These are phyloP conservation scores for Drosophila ercepeae DNA, from an alignment of 1,140 invertebrate species.

Conservation along the genomic window DNA sequence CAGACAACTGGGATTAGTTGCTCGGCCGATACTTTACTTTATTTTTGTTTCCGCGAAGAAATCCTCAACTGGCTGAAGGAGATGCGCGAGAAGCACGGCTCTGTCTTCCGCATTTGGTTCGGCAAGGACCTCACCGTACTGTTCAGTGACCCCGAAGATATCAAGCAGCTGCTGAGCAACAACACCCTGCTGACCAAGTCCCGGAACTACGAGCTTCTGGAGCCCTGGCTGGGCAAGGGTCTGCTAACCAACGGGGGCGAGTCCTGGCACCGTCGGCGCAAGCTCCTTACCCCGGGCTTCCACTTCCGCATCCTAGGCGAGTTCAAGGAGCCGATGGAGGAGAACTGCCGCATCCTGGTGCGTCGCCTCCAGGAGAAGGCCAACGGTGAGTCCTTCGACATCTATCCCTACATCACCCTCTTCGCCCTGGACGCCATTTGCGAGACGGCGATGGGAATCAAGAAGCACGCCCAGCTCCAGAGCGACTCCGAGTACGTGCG, in stretches of 20 bases:
- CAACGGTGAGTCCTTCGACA: conserved; percentile 84
- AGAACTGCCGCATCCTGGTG: conserved; percentile 83
- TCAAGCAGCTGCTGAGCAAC: conserved; percentile 86
- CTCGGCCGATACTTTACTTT: too few species aligned
- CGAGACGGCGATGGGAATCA: conserved; percentile 92
- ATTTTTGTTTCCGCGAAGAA: conserved; percentile 46
- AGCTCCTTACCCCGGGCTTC: conserved; percentile 94
- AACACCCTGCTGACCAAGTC: conserved; percentile 85
- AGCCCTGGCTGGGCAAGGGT: conserved; percentile 88
- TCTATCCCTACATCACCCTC: conserved; percentile 88
- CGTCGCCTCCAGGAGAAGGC: conserved; percentile 59
- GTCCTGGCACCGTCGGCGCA: conserved; percentile 92
- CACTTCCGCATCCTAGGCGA: conserved; percentile 94
- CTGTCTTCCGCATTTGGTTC: conserved; percentile 78
- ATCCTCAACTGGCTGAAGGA: conserved; percentile 60
- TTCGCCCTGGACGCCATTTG: conserved; percentile 92
- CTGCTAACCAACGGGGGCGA: conserved; percentile 87
- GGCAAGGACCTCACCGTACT: conserved; percentile 78
- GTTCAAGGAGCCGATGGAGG: conserved; percentile 88
- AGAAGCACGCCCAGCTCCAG: conserved; percentile 86
- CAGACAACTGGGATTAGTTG: too few species aligned
- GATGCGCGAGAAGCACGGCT: conserved; percentile 56
- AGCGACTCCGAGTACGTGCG: conserved; percentile 87
- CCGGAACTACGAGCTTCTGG: conserved; percentile 84
- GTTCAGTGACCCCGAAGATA: conserved; percentile 73